Percentiles rank a stretch among this genome's conserved stretches.
These are phyloP conservation scores for Procapra przewalskii DNA, from an alignment of 2,113 vertebrate genomes.

Conservation along the genomic window DNA sequence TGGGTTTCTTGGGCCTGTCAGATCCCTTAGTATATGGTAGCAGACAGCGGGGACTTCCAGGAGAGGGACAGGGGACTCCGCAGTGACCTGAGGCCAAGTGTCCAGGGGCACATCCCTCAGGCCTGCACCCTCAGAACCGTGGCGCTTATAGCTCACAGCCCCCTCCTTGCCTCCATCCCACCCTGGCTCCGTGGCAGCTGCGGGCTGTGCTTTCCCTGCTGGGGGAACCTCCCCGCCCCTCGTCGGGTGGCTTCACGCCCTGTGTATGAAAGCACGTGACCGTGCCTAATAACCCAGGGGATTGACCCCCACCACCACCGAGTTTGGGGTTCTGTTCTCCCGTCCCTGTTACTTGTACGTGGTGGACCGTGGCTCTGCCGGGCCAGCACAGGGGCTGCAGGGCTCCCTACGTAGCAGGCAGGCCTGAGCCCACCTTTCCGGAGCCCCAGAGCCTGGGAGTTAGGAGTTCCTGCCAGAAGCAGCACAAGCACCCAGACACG, in stretches of 20 bases:
- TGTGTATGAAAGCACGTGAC: not conserved
- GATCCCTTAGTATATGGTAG: not conserved
- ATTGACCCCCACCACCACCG: accelerated
- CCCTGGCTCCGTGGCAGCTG: not conserved
- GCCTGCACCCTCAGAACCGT: not conserved
- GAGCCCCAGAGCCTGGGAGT: not conserved
- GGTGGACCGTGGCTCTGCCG: accelerated
- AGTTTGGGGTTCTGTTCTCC: not conserved
- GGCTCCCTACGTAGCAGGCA: not conserved
- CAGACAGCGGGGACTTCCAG: accelerated
- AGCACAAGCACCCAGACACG: accelerated
- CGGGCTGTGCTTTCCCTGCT: not conserved
- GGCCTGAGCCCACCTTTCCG: not conserved
- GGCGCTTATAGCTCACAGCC: accelerated
- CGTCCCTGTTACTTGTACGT: no score
- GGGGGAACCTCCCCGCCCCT: not conserved
- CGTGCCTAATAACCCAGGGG: not conserved
- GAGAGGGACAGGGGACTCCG: not conserved
- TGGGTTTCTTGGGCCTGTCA: no score
- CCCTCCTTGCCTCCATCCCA: not conserved
- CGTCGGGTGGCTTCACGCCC: accelerated
- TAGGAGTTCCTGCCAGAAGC: accelerated
- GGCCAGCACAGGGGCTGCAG: not conserved
- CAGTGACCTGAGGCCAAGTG: no score
- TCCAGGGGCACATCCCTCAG: not conserved